Conservation (phyloP, 2,113 vertebrate species). For the Loxodonta africana region DNA sequence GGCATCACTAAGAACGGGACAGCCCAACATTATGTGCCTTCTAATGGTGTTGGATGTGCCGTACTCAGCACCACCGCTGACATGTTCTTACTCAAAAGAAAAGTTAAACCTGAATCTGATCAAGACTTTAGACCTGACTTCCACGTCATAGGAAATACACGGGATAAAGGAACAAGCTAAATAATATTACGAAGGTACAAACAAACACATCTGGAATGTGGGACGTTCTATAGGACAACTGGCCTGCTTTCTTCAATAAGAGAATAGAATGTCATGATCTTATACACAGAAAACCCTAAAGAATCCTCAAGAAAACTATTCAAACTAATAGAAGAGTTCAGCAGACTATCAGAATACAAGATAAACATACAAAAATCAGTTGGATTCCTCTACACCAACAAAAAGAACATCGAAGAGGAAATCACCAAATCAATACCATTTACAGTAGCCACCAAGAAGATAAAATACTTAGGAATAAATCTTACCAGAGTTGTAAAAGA, state of each 20-base stretch:
- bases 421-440: too few relatives aligned
- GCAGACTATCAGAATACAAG: too few relatives aligned
- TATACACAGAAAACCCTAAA: too few relatives aligned
- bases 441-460: too few relatives aligned
- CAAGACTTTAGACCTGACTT: not conserved
- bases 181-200: not conserved
- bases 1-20: not conserved
- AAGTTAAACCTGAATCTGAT: not conserved
- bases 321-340: too few relatives aligned
- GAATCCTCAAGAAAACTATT: too few relatives aligned
- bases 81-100: not conserved
- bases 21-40: not conserved
- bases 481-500: too few relatives aligned
- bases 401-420: too few relatives aligned
- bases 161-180: not conserved
- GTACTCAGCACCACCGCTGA: not conserved
- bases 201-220: not conserved
- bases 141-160: not conserved
- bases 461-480: too few relatives aligned
- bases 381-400: too few relatives aligned
- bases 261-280: not conserved
- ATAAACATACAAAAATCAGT: too few relatives aligned
- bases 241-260: not conserved
- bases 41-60: not conserved
- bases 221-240: not conserved